Base-by-base conservation (phyloP, 2,797 vertebrate species). In the Typhlichthys eigenmanni region DNA sequence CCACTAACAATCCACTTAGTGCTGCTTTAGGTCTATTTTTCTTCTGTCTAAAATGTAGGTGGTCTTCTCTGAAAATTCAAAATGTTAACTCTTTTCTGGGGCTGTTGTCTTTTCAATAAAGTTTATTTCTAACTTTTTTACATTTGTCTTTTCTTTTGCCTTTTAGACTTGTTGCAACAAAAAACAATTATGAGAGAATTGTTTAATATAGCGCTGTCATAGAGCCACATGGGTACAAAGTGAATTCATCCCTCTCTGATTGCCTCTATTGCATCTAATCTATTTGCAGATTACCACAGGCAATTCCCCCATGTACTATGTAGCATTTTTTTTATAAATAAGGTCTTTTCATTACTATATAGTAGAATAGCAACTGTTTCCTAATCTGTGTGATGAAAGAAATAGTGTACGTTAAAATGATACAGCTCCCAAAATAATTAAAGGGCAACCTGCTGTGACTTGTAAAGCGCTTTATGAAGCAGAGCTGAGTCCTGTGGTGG, bases 391-490 rank as follows among this genome's bases (percentile, higher is more conserved):
- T 43, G 46, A 74, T 83, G 69, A 83, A 76, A 69, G 76, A 75
- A 75, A 69, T 67, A 12, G 76, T 48, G 72, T 80, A 68, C 10
- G 47, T 73, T 76, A 55, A 80, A 83, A 63, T 76, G 61, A 80
- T 74, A 75, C 62, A 74, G 74, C 75, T 67, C 64, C 61, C 46
- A 52, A 68, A 78, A 70, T 89, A 89, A 90, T 91, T 85, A 85
- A 81, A 87, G 74, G 74, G 59, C 61, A 70, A 61, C 64, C 69
- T 74, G 72, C 34, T 84, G 78, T 74, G 74, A 76, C 80, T 87
- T 83, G 75, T 87, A 78, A 86, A 85, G 81, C 66, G 78, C 79
- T 84, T 87, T 75, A 78, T 76, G 72, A 75, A 82, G 80, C 58
- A 53, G 68, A 51, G 74, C 66, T 69, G 80, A 87, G 75, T 78